A percentile compares a stretch with the other conserved stretches of the same genome.
Evolutionary conservation across 2,888 invertebrate genomes (phyloP).

Genomic region (Oscheius onirici): DNA sequence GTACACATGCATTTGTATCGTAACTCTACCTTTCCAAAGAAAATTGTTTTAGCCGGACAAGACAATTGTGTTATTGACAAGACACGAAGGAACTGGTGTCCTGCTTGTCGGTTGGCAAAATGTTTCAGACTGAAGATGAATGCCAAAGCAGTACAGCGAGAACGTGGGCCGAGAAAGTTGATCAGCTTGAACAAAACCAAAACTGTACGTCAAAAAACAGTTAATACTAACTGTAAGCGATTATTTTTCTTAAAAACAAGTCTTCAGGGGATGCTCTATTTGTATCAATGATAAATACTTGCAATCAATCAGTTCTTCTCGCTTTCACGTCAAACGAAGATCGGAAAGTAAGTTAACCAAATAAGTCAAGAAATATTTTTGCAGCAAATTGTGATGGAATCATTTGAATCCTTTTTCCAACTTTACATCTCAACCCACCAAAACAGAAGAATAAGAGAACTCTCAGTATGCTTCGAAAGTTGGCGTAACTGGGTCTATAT

Average conservation of each 20-base stretch:
- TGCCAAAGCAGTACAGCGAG: constrained; percentile 84
- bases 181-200: neutral
- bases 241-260: neutral
- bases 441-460: neutral
- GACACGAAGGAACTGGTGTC: constrained; percentile 87
- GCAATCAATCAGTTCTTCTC: constrained; percentile 35
- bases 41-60: constrained; percentile 77
- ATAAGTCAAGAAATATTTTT: constrained; percentile 9
- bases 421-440: neutral
- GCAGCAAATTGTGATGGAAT: constrained; percentile 1
- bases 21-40: neutral
- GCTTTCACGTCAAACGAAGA: constrained; percentile 35
- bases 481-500: neutral
- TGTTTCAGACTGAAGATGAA: constrained; percentile 85
- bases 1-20: constrained; percentile 49
- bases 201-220: neutral
- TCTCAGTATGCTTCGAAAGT: neutral
- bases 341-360: constrained; percentile 2
- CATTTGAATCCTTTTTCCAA: constrained; percentile 33
- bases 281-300: constrained; percentile 27
- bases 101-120: constrained; percentile 83
- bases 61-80: constrained; percentile 83
- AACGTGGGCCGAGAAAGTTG: constrained; percentile 79
- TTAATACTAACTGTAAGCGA: neutral
- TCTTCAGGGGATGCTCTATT: constrained; percentile 43